These are phyloP conservation scores for Ctenicera cuprea DNA, from an alignment of 2,888 invertebrate species.

Conservation along the genomic window DNA sequence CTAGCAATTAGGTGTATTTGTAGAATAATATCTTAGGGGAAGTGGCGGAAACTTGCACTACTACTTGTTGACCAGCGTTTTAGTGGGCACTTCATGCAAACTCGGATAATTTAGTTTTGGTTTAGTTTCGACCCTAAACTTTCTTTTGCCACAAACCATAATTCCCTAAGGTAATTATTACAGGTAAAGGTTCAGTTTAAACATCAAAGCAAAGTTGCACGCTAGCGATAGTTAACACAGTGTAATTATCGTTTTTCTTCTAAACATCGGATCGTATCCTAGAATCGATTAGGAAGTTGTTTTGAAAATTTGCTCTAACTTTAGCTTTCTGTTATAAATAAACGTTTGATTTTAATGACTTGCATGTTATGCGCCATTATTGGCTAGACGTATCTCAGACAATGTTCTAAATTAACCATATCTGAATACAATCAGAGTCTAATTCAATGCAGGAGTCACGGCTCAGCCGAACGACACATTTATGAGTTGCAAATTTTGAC, in stretches of 20 bases:
- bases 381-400: constrained; percentile 34
- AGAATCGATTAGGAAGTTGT: neutral
- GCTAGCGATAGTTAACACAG: neutral
- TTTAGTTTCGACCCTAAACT: constrained; percentile 26
- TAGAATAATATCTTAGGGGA: constrained; percentile 16
- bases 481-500: constrained; percentile 22
- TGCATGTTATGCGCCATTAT: constrained; percentile 14
- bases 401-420: constrained; percentile 14
- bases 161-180: constrained; percentile 5
- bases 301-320: too few relatives aligned
- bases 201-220: neutral
- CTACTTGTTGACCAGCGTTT: constrained; percentile 27
- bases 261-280: neutral
- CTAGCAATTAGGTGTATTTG: constrained; percentile 23
- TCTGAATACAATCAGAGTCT: constrained; percentile 29
- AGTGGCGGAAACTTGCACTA: neutral
- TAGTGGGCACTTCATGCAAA: constrained; percentile 27
- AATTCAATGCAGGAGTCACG: constrained; percentile 11
- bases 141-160: neutral
- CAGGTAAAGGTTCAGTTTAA: constrained; percentile 13
- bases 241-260: neutral
- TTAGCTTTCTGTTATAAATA: neutral
- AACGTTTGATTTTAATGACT: constrained; percentile 1
- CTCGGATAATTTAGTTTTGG: constrained; percentile 27
- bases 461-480: constrained; percentile 13